Evolutionary conservation across 2,113 vertebrate genomes (phyloP).

Genomic region (Brachyhypopomus occidentalis): DNA sequence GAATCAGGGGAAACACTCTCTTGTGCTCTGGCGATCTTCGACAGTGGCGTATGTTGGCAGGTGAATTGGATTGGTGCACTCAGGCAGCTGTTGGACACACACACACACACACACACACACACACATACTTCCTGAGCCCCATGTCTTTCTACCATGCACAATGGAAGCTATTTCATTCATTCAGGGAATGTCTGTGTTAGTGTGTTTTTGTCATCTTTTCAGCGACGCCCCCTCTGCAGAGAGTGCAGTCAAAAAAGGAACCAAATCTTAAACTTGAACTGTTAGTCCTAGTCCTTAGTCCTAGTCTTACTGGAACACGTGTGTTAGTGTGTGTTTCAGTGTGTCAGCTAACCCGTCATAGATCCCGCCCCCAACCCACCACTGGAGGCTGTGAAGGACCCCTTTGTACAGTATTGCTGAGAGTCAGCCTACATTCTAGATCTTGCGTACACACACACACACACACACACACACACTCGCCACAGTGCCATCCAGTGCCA

Average conservation of each 20-base stretch:
- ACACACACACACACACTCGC: constrained; percentile 6
- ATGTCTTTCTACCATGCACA: constrained; percentile 16
- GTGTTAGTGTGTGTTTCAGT: neutral
- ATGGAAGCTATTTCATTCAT: constrained; percentile 45
- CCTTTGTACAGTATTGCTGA: constrained; percentile 34
- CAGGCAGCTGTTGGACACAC: constrained; percentile 8
- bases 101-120: neutral
- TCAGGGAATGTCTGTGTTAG: constrained; percentile 35
- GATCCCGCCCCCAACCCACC: neutral
- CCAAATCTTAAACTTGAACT: neutral
- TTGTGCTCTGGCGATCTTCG: neutral
- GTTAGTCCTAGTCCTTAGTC: neutral
- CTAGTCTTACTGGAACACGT: neutral
- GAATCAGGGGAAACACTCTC: neutral
- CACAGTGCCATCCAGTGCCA: constrained; percentile 50
- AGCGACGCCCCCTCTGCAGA: neutral
- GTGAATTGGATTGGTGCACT: constrained; percentile 1
- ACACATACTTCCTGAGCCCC: neutral
- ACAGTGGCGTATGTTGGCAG: neutral
- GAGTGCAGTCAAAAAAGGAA: neutral
- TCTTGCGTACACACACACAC: constrained; percentile 1
- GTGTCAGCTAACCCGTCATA: neutral
- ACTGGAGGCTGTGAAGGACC: constrained; percentile 39
- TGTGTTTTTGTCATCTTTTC: constrained; percentile 24
- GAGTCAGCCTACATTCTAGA: constrained; percentile 24